Conservation (phyloP, 2,797 vertebrate species). For the Anguilla marmorata region DNA sequence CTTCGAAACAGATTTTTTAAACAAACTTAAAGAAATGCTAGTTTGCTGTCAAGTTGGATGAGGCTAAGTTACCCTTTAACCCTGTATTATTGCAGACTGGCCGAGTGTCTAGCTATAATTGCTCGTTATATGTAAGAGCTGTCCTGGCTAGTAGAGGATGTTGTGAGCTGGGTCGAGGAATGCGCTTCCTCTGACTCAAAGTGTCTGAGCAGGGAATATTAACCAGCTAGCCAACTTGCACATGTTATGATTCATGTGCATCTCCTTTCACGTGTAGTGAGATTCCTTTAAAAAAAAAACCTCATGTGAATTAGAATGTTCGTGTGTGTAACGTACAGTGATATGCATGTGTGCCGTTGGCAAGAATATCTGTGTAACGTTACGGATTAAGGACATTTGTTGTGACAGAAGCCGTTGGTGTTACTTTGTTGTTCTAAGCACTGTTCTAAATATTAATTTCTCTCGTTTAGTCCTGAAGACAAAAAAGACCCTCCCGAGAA, state of each 20-base stretch:
- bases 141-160: background rate
- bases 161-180: background rate
- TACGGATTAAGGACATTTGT: background rate
- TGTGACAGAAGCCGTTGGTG: background rate
- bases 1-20: background rate
- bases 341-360: background rate
- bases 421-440: background rate
- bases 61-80: background rate
- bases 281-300: background rate
- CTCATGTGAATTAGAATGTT: background rate
- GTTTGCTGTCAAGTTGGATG: background rate
- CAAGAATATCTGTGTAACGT: background rate
- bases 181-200: background rate
- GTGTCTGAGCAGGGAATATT: background rate
- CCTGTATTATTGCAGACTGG: background rate
- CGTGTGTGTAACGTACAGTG: background rate
- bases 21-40: background rate
- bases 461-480: slow-evolving; percentile 29
- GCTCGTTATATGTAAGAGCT: background rate
- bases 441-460: background rate
- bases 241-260: background rate
- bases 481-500: slow-evolving; percentile 26
- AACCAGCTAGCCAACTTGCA: background rate
- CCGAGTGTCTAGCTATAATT: background rate
- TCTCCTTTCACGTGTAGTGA: background rate